A percentile compares a stretch with the other conserved stretches of the same genome.
These are phyloP conservation scores for Lochmaea crataegi DNA, from an alignment of 2,888 invertebrate genomes.

Conservation along the genomic window DNA sequence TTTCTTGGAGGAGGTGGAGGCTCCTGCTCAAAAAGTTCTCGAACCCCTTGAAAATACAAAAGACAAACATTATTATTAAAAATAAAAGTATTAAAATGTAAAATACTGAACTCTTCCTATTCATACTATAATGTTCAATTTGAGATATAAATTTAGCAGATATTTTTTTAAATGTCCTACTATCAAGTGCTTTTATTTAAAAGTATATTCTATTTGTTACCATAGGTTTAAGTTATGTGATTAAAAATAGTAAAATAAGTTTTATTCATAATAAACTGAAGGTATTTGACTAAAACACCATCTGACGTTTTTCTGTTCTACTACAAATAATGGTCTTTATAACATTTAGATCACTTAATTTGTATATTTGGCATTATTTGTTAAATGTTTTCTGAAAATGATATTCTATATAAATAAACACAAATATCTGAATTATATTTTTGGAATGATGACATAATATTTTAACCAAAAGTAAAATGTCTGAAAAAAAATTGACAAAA, in stretches of 20 bases:
- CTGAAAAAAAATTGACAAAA: too few relatives aligned
- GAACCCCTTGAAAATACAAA: constrained; percentile 74
- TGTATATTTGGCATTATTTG: too few relatives aligned
- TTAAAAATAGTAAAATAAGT: not conserved
- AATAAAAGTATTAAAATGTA: not conserved
- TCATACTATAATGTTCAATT: not conserved
- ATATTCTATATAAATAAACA: too few relatives aligned
- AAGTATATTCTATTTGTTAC: not conserved
- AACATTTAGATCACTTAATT: too few relatives aligned
- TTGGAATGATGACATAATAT: too few relatives aligned
- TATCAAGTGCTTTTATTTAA: not conserved
- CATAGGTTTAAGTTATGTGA: constrained; percentile 4
- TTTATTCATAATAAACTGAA: not conserved
- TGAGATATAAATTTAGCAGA: not conserved
- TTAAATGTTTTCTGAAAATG: too few relatives aligned
- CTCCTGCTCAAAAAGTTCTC: constrained; percentile 97
- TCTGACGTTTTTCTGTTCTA: too few relatives aligned
- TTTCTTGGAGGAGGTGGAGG: constrained; percentile 90
- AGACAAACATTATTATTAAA: not conserved
- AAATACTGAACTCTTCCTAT: not conserved
- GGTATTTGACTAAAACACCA: not conserved
- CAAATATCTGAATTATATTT: too few relatives aligned
- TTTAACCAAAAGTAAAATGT: too few relatives aligned
- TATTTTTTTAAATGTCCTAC: not conserved
- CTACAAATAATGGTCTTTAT: too few relatives aligned